phyloP scores from a whole-genome alignment of 2,888 invertebrate species.

The Stratiomys singularior region DNA sequence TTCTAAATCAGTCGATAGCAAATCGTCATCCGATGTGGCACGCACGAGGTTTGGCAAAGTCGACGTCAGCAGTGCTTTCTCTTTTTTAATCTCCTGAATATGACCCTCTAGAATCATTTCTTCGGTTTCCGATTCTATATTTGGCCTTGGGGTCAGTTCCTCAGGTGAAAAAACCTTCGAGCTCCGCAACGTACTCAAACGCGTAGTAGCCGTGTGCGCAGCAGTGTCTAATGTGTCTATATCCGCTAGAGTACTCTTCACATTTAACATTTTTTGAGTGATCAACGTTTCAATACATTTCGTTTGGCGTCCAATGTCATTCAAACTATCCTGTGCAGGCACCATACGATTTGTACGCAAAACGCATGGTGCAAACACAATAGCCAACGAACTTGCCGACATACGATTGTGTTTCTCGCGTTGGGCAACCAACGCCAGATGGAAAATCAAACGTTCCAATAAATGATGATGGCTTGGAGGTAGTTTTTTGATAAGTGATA shows the following conservation, averaged over 20 bases:
- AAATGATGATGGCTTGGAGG: conserved; percentile 90
- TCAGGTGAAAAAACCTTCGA: conserved; percentile 74
- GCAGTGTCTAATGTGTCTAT: conserved; percentile 91
- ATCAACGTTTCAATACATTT: conserved; percentile 92
- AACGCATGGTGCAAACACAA: conserved; percentile 95
- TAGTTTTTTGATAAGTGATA: conserved; percentile 87
- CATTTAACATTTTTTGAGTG: conserved; percentile 83
- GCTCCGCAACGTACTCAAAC: conserved; percentile 80
- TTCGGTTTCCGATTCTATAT: conserved; percentile 71
- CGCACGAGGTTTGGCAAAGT: conserved; percentile 83
- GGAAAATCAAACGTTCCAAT: conserved; percentile 92
- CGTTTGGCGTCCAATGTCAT: conserved; percentile 90
- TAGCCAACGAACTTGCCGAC: conserved; percentile 90
- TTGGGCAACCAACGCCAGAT: conserved; percentile 87
- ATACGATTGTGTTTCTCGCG: conserved; percentile 90
- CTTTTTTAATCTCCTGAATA: conserved; percentile 83
- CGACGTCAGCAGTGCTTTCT: conserved; percentile 82
- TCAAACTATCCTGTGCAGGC: conserved; percentile 91
- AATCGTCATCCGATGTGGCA: conserved; percentile 88
- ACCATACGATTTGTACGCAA: conserved; percentile 86
- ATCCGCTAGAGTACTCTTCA: conserved; percentile 86
- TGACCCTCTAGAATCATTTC: conserved; percentile 80
- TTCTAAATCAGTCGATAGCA: conserved; percentile 82
- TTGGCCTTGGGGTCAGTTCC: conserved; percentile 58
- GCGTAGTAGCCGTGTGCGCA: conserved; percentile 83